A percentile compares a stretch with the other conserved stretches of the same genome.
Conservation (phyloP, 2,888 invertebrate species). For the Cantharis rufa region DNA sequence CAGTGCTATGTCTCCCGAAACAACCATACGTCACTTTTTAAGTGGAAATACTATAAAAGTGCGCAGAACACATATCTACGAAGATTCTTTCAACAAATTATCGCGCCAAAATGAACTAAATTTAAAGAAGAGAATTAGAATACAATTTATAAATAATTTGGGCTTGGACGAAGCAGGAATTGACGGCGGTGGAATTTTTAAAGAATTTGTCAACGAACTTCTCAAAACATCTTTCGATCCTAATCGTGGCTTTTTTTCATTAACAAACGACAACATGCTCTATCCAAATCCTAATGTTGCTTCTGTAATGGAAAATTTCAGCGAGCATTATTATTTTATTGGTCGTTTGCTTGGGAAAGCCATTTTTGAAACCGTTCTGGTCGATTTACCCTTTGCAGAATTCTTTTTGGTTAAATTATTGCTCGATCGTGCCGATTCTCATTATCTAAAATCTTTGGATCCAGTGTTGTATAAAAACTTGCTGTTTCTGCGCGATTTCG, state of each 20-base stretch:
- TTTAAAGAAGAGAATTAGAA: constrained; percentile 80
- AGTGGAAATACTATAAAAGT: constrained; percentile 65
- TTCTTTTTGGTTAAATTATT: constrained; percentile 91
- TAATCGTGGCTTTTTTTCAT: constrained; percentile 87
- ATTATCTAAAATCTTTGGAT: constrained; percentile 92
- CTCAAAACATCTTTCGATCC: constrained; percentile 96
- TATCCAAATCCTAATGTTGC: constrained; percentile 96
- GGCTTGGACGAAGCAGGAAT: constrained; percentile 95
- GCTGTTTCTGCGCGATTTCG: constrained; percentile 82
- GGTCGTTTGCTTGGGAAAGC: constrained; percentile 95
- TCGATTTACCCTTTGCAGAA: constrained; percentile 93
- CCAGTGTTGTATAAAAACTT: constrained; percentile 90
- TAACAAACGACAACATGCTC: constrained; percentile 89
- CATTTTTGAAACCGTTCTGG: constrained; percentile 90
- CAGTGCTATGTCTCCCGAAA: constrained; percentile 49
- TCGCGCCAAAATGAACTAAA: constrained; percentile 78
- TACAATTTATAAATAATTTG: constrained; percentile 87
- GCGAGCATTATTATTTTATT: constrained; percentile 91
- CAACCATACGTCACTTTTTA: constrained; percentile 49
- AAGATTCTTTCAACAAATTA: constrained; percentile 95
- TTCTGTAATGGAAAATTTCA: constrained; percentile 82
- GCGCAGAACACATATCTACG: constrained; percentile 91
- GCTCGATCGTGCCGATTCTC: constrained; percentile 77
- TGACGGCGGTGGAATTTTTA: constrained; percentile 95
- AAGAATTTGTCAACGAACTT: constrained; percentile 93